These are phyloP conservation scores for Coranthus polyacanthus DNA, from an alignment of 2,797 vertebrate genomes.

Conservation along the genomic window DNA sequence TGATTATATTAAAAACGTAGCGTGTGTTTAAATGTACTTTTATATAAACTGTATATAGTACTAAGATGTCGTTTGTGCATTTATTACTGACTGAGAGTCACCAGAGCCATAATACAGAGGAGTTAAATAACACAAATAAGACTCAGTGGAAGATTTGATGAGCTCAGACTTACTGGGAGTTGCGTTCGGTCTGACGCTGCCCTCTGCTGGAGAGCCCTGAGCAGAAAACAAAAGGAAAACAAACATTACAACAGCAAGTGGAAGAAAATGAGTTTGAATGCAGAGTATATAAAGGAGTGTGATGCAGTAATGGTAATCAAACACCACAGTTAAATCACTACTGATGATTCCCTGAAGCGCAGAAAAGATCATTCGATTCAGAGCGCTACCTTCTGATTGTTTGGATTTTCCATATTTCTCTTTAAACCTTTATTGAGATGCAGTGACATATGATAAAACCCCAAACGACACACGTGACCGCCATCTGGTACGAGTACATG, in stretches of 20 bases:
- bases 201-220: constrained; percentile 86
- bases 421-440: too few relatives aligned
- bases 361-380: too few relatives aligned
- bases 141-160: neutral
- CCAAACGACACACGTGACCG: too few relatives aligned
- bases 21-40: too few relatives aligned
- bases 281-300: neutral
- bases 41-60: too few relatives aligned
- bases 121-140: neutral
- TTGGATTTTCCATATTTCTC: too few relatives aligned
- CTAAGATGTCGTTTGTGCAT: too few relatives aligned
- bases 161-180: constrained; percentile 73
- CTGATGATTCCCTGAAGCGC: neutral
- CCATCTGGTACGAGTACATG: too few relatives aligned
- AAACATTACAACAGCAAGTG: neutral
- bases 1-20: neutral
- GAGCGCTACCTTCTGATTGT: too few relatives aligned
- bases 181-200: constrained; percentile 68
- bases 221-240: constrained; percentile 31
- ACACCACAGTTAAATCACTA: neutral
- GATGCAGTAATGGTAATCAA: neutral
- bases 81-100: too few relatives aligned
- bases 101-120: too few relatives aligned
- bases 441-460: too few relatives aligned
- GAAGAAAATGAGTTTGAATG: neutral